Evolutionary conservation across 2,888 invertebrate species (phyloP).

Genomic region (Nudaria mundana): DNA sequence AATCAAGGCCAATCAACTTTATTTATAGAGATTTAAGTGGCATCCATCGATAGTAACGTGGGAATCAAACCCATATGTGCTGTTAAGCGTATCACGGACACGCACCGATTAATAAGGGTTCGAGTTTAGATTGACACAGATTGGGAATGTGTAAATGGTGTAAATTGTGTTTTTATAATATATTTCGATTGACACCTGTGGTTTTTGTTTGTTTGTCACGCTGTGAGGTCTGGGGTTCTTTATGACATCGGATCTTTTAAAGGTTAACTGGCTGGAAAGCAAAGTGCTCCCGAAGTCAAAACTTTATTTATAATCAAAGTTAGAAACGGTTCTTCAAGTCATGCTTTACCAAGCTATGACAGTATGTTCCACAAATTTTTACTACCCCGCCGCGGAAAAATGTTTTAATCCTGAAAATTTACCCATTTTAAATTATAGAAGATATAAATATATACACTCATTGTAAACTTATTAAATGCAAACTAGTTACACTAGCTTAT

Average conservation of each 20-base stretch:
- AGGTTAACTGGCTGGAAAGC: too few relatives aligned
- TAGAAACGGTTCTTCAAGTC: too few relatives aligned
- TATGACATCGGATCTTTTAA: neutral
- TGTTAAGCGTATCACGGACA: constrained; percentile 18
- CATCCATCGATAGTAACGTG: constrained; percentile 35
- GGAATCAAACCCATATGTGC: constrained; percentile 35
- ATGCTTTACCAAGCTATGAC: too few relatives aligned
- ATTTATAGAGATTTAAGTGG: constrained; percentile 34
- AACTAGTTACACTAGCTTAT: too few relatives aligned
- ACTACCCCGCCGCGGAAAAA: too few relatives aligned
- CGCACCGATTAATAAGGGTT: constrained; percentile 24
- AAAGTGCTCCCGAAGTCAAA: too few relatives aligned
- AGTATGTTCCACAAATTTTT: too few relatives aligned
- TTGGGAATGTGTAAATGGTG: constrained; percentile 4
- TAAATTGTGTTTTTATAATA: constrained; percentile 1
- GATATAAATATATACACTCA: too few relatives aligned
- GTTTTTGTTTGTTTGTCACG: constrained; percentile 3
- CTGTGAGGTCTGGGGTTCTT: neutral
- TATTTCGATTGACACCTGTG: neutral
- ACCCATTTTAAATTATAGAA: too few relatives aligned
- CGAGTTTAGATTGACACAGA: constrained; percentile 14
- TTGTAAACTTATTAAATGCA: too few relatives aligned
- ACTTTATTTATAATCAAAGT: too few relatives aligned
- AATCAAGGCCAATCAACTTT: constrained; percentile 25
- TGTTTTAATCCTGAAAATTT: too few relatives aligned